These are phyloP conservation scores for Phylloscopus trochiloides DNA, from an alignment of 2,113 vertebrate genomes.

Conservation along the genomic window DNA sequence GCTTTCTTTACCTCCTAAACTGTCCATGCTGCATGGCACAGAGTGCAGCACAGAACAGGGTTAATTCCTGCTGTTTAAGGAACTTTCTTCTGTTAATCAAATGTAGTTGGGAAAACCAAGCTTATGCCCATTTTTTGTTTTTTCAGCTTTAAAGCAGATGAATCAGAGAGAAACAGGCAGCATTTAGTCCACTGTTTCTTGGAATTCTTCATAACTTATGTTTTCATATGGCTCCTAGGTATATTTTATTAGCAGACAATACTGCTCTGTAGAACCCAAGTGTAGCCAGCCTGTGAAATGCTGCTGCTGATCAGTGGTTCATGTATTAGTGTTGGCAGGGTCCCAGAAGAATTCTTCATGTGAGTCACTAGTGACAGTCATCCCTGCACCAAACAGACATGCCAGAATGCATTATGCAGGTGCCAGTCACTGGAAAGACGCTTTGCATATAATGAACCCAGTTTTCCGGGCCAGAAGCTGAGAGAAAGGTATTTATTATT, in stretches of 20 bases:
- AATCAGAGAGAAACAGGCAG: not conserved
- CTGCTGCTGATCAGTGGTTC: not conserved
- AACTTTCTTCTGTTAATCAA: not conserved
- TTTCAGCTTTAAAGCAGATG: not conserved
- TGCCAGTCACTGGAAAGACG: not conserved
- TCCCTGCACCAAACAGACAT: not conserved
- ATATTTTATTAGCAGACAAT: not conserved
- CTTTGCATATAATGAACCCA: not conserved
- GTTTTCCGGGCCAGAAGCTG: not conserved
- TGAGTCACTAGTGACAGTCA: not conserved
- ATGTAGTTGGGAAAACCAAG: not conserved
- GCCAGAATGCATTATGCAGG: not conserved
- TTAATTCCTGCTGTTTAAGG: not conserved
- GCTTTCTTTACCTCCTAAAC: not conserved
- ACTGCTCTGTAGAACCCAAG: not conserved
- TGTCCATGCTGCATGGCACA: not conserved
- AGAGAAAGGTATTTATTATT: not conserved
- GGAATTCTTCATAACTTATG: not conserved
- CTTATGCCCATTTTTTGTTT: not conserved
- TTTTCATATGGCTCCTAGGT: not conserved
- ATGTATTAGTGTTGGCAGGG: not conserved
- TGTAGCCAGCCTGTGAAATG: not conserved
- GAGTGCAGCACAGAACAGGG: not conserved
- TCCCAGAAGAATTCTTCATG: not conserved
- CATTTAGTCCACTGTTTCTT: not conserved